Percentiles rank a stretch among this genome's conserved stretches.
Evolutionary conservation across 2,113 vertebrate species (phyloP).

Genomic region (Microcebus tavaratra): DNA sequence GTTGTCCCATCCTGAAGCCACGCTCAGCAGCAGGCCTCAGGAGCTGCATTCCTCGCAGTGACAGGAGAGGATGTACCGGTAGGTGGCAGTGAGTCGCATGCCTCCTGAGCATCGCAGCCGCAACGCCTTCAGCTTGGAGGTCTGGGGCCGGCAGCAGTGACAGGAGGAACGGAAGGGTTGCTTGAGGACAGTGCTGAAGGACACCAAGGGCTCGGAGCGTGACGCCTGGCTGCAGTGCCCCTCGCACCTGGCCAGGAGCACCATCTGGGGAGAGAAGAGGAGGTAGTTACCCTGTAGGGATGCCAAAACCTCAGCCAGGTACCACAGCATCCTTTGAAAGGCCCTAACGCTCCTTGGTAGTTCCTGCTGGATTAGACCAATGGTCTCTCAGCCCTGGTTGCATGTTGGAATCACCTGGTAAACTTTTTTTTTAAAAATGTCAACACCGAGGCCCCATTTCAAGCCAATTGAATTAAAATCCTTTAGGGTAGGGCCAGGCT

Average conservation of each 20-base stretch:
- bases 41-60: constrained; percentile 97
- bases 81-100: constrained; percentile 95
- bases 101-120: constrained; percentile 93
- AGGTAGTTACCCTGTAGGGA: neutral
- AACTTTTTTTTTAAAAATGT: neutral
- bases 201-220: constrained; percentile 95
- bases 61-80: constrained; percentile 98
- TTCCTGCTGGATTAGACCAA: neutral
- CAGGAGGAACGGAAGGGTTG: constrained; percentile 97
- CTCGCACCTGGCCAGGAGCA: constrained; percentile 96
- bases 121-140: constrained; percentile 97
- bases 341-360: neutral
- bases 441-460: neutral
- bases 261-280: constrained; percentile 89
- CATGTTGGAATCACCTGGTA: neutral
- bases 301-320: neutral
- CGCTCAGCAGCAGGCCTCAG: constrained; percentile 59
- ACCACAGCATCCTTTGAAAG: neutral
- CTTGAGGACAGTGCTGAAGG: constrained; percentile 96
- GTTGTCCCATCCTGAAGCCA: constrained; percentile 6
- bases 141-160: constrained; percentile 97
- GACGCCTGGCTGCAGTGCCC: constrained; percentile 95
- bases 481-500: neutral
- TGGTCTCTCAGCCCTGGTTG: neutral
- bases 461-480: neutral